phyloP scores from a whole-genome alignment of 2,888 invertebrate genomes.

The Mimumesa dahlbomi region DNA sequence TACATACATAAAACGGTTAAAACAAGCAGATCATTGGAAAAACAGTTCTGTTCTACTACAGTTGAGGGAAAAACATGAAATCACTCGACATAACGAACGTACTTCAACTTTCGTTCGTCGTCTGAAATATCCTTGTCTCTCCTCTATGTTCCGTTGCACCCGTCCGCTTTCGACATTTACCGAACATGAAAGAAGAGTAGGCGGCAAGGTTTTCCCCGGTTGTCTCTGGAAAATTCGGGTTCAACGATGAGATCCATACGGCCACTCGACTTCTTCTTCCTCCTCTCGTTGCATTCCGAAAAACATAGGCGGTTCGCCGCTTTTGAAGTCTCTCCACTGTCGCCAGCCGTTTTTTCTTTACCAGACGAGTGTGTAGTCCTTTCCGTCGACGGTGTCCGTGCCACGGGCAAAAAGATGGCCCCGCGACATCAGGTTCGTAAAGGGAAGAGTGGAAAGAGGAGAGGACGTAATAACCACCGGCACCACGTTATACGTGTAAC shows the following conservation, averaged over 20 bases:
- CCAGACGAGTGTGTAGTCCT: slow-evolving; percentile 12
- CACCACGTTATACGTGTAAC: slow-evolving; percentile 4
- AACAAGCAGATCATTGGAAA: too few relatives aligned
- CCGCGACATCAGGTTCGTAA: neutral
- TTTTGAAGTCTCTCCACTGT: slow-evolving; percentile 55
- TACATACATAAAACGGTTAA: too few relatives aligned
- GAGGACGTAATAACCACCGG: slow-evolving; percentile 3
- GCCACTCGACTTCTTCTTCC: slow-evolving; percentile 59
- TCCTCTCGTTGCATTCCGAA: slow-evolving; percentile 22
- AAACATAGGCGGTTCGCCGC: slow-evolving; percentile 30
- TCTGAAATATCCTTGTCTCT: neutral
- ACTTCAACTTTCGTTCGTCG: neutral
- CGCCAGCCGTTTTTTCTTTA: slow-evolving; percentile 33
- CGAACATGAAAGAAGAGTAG: slow-evolving; percentile 11
- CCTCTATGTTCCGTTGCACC: too few relatives aligned
- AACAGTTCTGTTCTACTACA: too few relatives aligned
- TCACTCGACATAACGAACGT: neutral
- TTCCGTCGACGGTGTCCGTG: neutral
- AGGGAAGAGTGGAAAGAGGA: slow-evolving; percentile 20
- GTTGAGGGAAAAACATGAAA: too few relatives aligned
- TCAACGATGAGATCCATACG: slow-evolving; percentile 60
- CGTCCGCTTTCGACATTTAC: neutral
- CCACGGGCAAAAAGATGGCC: too few relatives aligned
- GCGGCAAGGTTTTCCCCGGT: slow-evolving; percentile 11
- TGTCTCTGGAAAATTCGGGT: slow-evolving; percentile 9